Percentiles rank a stretch among this genome's conserved stretches.
Evolutionary conservation across 2,797 vertebrate genomes (phyloP).

Genomic region (Melanotaenia nigrans): DNA sequence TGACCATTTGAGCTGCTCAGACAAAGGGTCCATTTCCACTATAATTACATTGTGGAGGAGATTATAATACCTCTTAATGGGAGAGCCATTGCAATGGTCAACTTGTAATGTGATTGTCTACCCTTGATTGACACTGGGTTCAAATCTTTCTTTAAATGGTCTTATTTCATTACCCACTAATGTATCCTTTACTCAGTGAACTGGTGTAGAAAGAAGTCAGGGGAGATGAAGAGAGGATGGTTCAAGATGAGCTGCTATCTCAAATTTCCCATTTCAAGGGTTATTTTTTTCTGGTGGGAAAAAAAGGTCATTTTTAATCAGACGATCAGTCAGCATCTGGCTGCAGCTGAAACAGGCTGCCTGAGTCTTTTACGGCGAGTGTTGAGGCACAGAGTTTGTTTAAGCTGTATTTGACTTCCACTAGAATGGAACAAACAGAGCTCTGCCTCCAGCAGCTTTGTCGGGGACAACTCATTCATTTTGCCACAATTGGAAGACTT

Average conservation of each 20-base stretch:
- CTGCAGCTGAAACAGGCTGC: slow-evolving; percentile 10
- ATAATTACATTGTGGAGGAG: slow-evolving; percentile 60
- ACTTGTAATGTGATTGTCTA: slow-evolving; percentile 65
- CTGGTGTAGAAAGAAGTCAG: slow-evolving; percentile 45
- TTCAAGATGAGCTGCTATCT: slow-evolving; percentile 53
- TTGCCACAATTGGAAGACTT: slow-evolving; percentile 65
- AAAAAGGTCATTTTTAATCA: slow-evolving; percentile 34
- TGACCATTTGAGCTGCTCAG: slow-evolving; percentile 36
- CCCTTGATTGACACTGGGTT: slow-evolving; percentile 68
- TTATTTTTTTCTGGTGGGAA: slow-evolving; percentile 36
- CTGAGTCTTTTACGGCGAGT: slow-evolving; percentile 31
- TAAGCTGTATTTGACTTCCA: slow-evolving; percentile 71
- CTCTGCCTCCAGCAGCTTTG: slow-evolving; percentile 36
- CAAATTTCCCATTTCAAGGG: slow-evolving; percentile 59
- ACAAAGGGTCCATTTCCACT: slow-evolving; percentile 49
- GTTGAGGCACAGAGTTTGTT: slow-evolving; percentile 52
- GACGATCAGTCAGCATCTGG: slow-evolving; percentile 49
- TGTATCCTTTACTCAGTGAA: slow-evolving; percentile 59
- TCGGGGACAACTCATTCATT: slow-evolving; percentile 57
- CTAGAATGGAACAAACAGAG: slow-evolving; percentile 60
- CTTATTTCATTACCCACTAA: slow-evolving; percentile 70
- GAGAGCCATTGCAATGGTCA: slow-evolving; percentile 54
- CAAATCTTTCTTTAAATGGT: slow-evolving; percentile 71
- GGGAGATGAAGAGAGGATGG: slow-evolving; percentile 30
- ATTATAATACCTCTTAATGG: slow-evolving; percentile 61